Evolutionary conservation across 2,888 invertebrate species (phyloP).

Genomic region (Tetragonisca angustula): DNA sequence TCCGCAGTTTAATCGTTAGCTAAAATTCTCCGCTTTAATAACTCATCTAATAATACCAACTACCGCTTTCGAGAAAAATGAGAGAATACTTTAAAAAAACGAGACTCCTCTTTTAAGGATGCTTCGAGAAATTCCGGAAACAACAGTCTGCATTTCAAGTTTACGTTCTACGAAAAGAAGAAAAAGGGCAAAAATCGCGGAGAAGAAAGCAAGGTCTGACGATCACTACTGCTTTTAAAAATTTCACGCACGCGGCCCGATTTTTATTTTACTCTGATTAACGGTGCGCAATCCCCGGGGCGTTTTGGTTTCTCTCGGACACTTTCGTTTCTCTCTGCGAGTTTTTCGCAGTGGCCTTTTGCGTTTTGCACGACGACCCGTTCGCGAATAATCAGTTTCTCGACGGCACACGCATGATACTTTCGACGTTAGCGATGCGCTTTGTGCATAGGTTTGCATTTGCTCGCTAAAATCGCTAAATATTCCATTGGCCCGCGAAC

Average conservation of each 20-base stretch:
- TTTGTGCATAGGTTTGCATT: constrained; percentile 30
- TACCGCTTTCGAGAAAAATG: not conserved
- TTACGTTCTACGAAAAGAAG: not conserved
- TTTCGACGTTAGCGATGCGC: constrained; percentile 30
- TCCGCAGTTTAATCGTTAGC: too few relatives aligned
- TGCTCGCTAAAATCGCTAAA: constrained; percentile 37
- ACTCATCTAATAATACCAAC: not conserved
- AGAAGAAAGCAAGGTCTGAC: not conserved
- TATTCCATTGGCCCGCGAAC: constrained; percentile 43
- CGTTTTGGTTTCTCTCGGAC: not conserved
- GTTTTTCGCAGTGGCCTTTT: not conserved
- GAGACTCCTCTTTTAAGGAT: not conserved
- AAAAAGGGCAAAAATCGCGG: not conserved
- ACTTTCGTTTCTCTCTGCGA: not conserved
- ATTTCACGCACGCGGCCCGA: not conserved
- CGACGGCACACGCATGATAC: not conserved
- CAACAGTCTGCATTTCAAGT: not conserved
- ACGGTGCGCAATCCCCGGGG: not conserved
- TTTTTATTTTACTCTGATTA: constrained; percentile 8
- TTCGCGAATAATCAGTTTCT: constrained; percentile 19
- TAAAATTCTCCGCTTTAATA: not conserved
- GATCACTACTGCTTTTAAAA: not conserved
- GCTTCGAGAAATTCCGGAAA: not conserved
- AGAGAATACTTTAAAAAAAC: not conserved
- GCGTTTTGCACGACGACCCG: not conserved